Conservation (phyloP, 2,797 vertebrate genomes). For the Argyrosomus regius region DNA sequence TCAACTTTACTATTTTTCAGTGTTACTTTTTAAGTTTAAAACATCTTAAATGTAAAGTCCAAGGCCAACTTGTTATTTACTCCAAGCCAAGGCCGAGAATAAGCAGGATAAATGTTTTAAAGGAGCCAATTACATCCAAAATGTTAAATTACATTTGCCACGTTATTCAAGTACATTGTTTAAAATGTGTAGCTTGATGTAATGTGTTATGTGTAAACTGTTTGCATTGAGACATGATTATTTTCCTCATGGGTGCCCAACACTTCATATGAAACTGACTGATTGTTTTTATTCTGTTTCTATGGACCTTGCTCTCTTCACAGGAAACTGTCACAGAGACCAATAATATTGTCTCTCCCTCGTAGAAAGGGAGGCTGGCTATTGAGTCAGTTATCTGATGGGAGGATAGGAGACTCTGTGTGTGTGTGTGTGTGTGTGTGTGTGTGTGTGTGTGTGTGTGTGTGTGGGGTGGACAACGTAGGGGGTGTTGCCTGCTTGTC, state of each 20-base stretch:
- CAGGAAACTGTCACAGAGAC: slow-evolving; percentile 55
- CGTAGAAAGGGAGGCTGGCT: slow-evolving; percentile 46
- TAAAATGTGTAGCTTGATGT: slow-evolving; percentile 7
- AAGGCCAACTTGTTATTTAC: slow-evolving; percentile 32
- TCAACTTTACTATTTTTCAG: slow-evolving; percentile 9
- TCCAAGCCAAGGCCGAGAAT: slow-evolving; percentile 12
- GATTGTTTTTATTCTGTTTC: slow-evolving; percentile 33
- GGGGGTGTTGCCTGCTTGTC: slow-evolving; percentile 56
- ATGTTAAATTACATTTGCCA: slow-evolving; percentile 18
- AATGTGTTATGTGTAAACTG: slow-evolving; percentile 1
- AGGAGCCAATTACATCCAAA: slow-evolving; percentile 2
- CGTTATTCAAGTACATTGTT: background rate
- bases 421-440: slow-evolving; percentile 14
- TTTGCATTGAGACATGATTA: slow-evolving; percentile 10
- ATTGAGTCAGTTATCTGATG: slow-evolving; percentile 60
- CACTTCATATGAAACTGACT: slow-evolving; percentile 1
- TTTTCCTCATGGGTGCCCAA: background rate
- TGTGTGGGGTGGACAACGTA: slow-evolving; percentile 21
- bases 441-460: slow-evolving; percentile 24
- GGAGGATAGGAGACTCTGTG: slow-evolving; percentile 19
- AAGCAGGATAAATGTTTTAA: background rate
- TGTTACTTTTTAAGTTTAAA: slow-evolving; percentile 14
- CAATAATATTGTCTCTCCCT: slow-evolving; percentile 61
- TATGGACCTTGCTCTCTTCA: slow-evolving; percentile 33
- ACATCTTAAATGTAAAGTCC: slow-evolving; percentile 12